Evolutionary conservation across 2,797 vertebrate genomes (phyloP).

Genomic region (Clamator glandarius): DNA sequence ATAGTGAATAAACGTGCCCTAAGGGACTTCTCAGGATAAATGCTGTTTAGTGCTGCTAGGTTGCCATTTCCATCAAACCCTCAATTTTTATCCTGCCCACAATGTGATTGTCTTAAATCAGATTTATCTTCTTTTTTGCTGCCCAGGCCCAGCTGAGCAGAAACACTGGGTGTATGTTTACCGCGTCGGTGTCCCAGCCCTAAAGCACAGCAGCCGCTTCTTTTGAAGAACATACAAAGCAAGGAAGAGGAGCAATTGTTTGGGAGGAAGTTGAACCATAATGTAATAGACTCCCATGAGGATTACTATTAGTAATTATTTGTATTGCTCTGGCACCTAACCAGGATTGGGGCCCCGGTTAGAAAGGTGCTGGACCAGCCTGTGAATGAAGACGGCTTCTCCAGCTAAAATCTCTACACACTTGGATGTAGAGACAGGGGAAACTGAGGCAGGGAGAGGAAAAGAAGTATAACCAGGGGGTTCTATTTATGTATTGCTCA

Average conservation of each 20-base stretch:
- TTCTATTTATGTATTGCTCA: no score
- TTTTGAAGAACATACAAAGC: constrained; percentile 70
- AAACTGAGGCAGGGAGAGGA: neutral
- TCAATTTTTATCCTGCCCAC: neutral
- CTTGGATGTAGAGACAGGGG: neutral
- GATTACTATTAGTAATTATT: constrained; percentile 66
- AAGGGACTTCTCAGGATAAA: neutral
- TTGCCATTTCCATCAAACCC: neutral
- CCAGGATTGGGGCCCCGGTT: neutral
- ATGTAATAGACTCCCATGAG: constrained; percentile 43
- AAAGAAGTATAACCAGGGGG: neutral
- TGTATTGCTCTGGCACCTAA: constrained; percentile 58
- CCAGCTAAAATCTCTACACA: neutral
- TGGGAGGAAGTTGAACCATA: constrained; percentile 56
- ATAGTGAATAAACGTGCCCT: neutral
- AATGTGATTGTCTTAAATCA: constrained; percentile 8
- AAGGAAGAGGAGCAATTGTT: constrained; percentile 73
- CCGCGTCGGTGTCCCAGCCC: constrained; percentile 34
- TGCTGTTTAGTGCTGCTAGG: accelerated
- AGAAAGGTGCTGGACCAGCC: constrained; percentile 3
- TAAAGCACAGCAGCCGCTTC: constrained; percentile 60
- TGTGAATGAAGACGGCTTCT: neutral
- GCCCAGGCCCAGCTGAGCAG: constrained; percentile 33
- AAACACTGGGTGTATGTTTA: constrained; percentile 57
- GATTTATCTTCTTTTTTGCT: constrained; percentile 41